A percentile compares a stretch with the other conserved stretches of the same genome.
These are phyloP conservation scores for Enteromius viviparus DNA, from an alignment of 2,797 vertebrate species.

Conservation along the genomic window DNA sequence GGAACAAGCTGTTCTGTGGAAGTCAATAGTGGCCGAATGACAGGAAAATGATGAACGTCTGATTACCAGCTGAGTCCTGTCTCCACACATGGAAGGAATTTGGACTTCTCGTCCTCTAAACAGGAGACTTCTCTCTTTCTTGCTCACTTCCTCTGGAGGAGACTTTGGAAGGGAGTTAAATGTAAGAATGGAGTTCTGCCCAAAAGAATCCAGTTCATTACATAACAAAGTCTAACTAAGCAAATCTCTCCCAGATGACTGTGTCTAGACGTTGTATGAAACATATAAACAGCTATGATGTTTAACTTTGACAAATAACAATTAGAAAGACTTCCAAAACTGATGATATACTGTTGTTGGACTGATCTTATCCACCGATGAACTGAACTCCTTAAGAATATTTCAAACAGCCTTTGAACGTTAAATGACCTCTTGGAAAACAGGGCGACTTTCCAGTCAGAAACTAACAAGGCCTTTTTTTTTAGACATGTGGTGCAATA, in stretches of 20 bases:
- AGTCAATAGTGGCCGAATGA: neutral
- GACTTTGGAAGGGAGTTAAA: conserved; percentile 50
- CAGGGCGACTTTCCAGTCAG: conserved; percentile 1
- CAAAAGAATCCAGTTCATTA: conserved; percentile 43
- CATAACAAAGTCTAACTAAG: conserved; percentile 23
- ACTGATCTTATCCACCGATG: neutral
- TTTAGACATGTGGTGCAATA: neutral
- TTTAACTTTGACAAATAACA: neutral
- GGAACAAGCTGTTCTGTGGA: conserved; percentile 24
- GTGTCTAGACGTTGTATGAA: neutral
- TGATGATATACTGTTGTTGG: neutral
- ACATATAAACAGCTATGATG: neutral
- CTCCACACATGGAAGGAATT: conserved; percentile 60
- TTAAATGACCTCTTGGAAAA: neutral
- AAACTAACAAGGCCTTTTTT: neutral
- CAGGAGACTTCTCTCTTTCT: conserved; percentile 19
- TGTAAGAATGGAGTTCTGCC: conserved; percentile 46
- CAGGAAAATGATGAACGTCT: conserved; percentile 26
- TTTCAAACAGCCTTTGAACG: neutral
- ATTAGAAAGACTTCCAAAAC: neutral
- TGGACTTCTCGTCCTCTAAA: conserved; percentile 35
- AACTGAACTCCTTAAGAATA: neutral
- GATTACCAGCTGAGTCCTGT: conserved; percentile 38
- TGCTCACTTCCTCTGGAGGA: conserved; percentile 32
- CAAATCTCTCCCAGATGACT: conserved; percentile 46